Evolutionary conservation across 2,888 invertebrate species (phyloP).

Genomic region (Portevinia maculata): DNA sequence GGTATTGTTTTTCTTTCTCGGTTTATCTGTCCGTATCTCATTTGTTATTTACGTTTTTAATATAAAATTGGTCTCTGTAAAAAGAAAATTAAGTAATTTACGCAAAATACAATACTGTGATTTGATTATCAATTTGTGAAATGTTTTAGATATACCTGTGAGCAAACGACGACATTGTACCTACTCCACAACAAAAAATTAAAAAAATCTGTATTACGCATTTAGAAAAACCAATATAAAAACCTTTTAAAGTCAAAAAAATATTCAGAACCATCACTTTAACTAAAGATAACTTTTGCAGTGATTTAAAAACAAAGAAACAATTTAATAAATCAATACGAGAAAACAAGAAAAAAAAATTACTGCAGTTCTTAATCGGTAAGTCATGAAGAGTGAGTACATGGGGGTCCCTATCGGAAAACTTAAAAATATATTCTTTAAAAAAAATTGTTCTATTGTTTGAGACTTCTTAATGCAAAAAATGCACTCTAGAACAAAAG

Average conservation of each 20-base stretch:
- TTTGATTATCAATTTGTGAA: constrained; percentile 40
- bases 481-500: neutral
- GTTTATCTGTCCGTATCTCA: constrained; percentile 35
- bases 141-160: constrained; percentile 18
- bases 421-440: neutral
- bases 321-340: constrained; percentile 44
- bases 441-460: neutral
- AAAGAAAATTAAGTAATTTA: constrained; percentile 28
- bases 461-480: neutral
- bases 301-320: constrained; percentile 16
- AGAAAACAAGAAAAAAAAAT: constrained; percentile 27
- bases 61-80: constrained; percentile 48
- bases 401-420: constrained; percentile 17
- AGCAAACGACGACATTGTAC: constrained; percentile 42
- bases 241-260: constrained; percentile 8
- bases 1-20: constrained; percentile 50
- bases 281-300: constrained; percentile 14
- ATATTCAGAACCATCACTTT: neutral
- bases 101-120: constrained; percentile 28
- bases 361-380: constrained; percentile 62
- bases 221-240: constrained; percentile 54
- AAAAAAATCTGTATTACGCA: constrained; percentile 61
- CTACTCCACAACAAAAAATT: constrained; percentile 28
- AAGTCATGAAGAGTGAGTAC: constrained; percentile 28
- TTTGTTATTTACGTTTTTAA: constrained; percentile 46